phyloP scores from a whole-genome alignment of 2,888 invertebrate genomes.

The Epinotia ramella region DNA sequence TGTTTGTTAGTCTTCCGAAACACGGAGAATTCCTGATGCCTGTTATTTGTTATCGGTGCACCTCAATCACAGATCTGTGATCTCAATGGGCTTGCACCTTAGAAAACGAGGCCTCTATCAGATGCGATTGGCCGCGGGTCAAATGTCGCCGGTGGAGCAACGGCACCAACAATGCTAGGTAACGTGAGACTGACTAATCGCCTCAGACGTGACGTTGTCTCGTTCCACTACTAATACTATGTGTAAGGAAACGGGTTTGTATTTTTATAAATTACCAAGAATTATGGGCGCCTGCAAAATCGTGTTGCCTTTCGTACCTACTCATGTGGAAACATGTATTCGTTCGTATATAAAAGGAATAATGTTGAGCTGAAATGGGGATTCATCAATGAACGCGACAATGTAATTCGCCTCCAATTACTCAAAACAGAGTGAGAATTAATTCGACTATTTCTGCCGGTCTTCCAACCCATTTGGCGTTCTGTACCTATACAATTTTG shows the following conservation, averaged over 20 bases:
- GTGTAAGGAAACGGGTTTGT: background rate
- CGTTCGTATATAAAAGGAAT: too few species aligned
- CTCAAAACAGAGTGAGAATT: too few species aligned
- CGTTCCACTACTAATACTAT: background rate
- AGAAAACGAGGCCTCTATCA: background rate
- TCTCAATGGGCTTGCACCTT: background rate
- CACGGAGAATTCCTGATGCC: background rate
- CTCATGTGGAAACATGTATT: background rate
- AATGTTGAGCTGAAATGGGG: too few species aligned
- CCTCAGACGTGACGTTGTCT: background rate
- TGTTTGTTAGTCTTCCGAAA: background rate
- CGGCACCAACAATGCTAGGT: background rate
- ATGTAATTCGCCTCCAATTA: too few species aligned
- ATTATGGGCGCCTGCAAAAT: background rate
- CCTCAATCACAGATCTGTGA: conserved; percentile 20
- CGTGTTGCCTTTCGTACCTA: background rate
- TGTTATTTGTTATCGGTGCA: conserved; percentile 18
- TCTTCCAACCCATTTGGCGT: background rate
- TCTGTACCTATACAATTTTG: background rate
- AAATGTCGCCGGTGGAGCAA: conserved; percentile 22
- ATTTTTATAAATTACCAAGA: background rate
- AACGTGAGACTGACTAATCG: conserved; percentile 7
- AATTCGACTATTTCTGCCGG: too few species aligned
- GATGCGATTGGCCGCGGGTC: conserved; percentile 30
- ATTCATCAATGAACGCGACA: too few species aligned